Percentiles rank a stretch among this genome's conserved stretches.
Evolutionary conservation across 2,113 vertebrate genomes (phyloP).

Genomic region (Myrmophylax atrothorax): DNA sequence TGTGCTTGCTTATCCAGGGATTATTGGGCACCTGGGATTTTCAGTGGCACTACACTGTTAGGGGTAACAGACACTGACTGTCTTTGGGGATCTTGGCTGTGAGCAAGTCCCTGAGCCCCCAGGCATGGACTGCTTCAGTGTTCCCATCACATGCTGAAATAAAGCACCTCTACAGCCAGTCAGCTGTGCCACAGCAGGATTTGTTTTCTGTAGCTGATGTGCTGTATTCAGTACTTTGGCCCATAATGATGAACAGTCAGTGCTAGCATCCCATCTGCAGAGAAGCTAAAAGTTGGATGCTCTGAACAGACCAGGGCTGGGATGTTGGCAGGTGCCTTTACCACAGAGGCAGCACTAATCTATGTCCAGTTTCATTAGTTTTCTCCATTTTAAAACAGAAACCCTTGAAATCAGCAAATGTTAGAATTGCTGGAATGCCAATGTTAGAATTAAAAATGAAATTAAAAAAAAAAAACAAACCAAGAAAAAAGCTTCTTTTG

Average conservation of each 20-base stretch:
- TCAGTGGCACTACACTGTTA: not conserved
- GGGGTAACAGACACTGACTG: not conserved
- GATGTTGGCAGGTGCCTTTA: not conserved
- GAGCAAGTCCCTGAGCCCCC: not conserved
- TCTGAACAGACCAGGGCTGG: not conserved
- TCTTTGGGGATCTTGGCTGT: not conserved
- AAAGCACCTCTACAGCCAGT: not conserved
- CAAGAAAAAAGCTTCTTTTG: not conserved
- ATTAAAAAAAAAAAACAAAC: fast-evolving
- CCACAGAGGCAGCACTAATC: fast-evolving
- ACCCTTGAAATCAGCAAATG: not conserved
- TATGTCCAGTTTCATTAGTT: not conserved
- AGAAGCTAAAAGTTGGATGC: not conserved
- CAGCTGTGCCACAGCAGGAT: not conserved
- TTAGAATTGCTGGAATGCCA: fast-evolving
- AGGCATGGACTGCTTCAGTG: not conserved
- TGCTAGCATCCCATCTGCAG: not conserved
- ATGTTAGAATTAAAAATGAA: not conserved
- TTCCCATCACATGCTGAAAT: not conserved
- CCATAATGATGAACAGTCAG: not conserved
- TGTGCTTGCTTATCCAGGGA: not conserved
- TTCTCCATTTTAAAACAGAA: not conserved
- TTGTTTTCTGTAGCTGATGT: not conserved
- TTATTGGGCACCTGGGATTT: not conserved
- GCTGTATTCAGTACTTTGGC: not conserved